phyloP scores from a whole-genome alignment of 2,113 vertebrate species.

The Micronycteris hirsuta region DNA sequence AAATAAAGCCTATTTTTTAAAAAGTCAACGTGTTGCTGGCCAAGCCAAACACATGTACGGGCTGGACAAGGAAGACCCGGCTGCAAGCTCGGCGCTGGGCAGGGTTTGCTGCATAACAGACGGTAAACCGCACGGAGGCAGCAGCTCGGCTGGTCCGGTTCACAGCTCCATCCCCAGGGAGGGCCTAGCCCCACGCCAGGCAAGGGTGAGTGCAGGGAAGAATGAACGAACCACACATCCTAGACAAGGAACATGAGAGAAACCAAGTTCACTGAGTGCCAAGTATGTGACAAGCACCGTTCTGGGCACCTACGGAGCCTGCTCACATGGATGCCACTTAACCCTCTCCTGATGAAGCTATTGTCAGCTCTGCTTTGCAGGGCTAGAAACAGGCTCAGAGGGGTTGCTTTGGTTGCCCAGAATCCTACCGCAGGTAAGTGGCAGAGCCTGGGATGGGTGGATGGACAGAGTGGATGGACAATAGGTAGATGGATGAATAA shows the following conservation, averaged over 20 bases:
- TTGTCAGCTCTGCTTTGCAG: not conserved
- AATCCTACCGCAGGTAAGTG: not conserved
- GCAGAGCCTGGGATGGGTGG: not conserved
- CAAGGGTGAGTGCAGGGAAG: not conserved
- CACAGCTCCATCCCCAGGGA: not conserved
- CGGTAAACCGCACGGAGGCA: rapidly evolving
- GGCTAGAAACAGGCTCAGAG: not conserved
- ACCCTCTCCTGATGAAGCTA: rapidly evolving
- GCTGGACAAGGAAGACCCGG: rapidly evolving
- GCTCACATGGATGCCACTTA: rapidly evolving
- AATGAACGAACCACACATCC: rapidly evolving
- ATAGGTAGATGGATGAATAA: not conserved
- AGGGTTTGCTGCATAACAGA: not conserved
- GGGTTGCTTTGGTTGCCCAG: rapidly evolving
- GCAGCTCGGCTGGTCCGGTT: not conserved
- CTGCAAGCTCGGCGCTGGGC: rapidly evolving
- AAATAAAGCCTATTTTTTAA: not conserved
- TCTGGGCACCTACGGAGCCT: too few relatives aligned
- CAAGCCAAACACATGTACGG: rapidly evolving
- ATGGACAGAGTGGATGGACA: too few relatives aligned
- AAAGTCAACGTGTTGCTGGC: not conserved
- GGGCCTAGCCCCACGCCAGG: not conserved
- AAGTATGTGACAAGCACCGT: not conserved
- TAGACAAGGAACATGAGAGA: not conserved
- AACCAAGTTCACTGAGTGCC: not conserved